These are phyloP conservation scores for Megalonaias nervosa DNA, from an alignment of 1,140 invertebrate species.

Conservation along the genomic window DNA sequence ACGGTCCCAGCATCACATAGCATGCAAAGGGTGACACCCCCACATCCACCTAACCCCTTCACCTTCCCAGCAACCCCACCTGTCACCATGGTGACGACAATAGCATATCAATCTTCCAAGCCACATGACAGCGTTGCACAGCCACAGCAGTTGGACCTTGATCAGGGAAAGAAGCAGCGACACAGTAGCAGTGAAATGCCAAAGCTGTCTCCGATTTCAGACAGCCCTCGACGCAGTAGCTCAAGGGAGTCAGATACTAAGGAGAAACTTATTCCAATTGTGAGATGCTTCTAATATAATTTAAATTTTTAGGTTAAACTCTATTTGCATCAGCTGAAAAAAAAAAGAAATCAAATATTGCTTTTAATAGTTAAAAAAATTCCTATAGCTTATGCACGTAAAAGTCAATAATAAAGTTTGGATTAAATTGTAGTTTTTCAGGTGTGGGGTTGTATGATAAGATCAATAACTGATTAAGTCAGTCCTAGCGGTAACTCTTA, in stretches of 20 bases:
- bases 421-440: too few relatives aligned
- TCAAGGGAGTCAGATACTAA: constrained; percentile 6
- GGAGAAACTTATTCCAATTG: constrained; percentile 17
- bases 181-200: constrained; percentile 36
- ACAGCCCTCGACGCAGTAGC: neutral
- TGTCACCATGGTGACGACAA: constrained; percentile 7
- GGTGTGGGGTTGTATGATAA: too few relatives aligned
- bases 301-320: too few relatives aligned
- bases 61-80: constrained; percentile 37
- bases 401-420: too few relatives aligned
- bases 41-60: constrained; percentile 25
- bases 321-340: too few relatives aligned
- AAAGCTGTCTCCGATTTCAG: constrained; percentile 21
- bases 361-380: too few relatives aligned
- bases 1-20: neutral
- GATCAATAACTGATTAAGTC: too few relatives aligned
- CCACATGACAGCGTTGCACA: constrained; percentile 18
- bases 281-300: constrained; percentile 5
- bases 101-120: neutral
- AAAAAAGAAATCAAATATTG: too few relatives aligned
- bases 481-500: too few relatives aligned
- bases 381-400: too few relatives aligned
- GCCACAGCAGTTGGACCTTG: constrained; percentile 1
- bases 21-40: neutral
- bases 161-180: constrained; percentile 23